A percentile compares a stretch with the other conserved stretches of the same genome.
Evolutionary conservation across 2,888 invertebrate species (phyloP).

Genomic region (Meteorus cinctellus): DNA sequence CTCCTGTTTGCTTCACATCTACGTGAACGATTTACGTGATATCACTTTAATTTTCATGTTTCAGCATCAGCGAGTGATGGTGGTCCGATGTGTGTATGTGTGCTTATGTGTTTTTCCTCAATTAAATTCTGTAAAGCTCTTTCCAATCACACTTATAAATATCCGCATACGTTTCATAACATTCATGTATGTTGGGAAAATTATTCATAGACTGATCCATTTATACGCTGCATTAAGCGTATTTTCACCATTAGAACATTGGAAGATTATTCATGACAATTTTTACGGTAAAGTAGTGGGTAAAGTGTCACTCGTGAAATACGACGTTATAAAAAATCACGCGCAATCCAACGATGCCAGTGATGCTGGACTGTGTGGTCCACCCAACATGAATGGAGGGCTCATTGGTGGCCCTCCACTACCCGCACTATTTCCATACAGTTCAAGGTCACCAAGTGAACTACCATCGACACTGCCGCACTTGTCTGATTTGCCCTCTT

Average conservation of each 20-base stretch:
- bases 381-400: slow-evolving; percentile 82
- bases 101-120: not conserved
- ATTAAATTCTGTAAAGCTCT: slow-evolving; percentile 28
- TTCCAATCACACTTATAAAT: slow-evolving; percentile 36
- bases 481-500: slow-evolving; percentile 85
- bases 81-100: slow-evolving; percentile 14
- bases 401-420: slow-evolving; percentile 82
- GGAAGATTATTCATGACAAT: not conserved
- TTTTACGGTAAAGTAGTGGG: not conserved
- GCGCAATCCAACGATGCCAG: slow-evolving; percentile 84
- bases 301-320: not conserved
- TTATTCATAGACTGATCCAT: not conserved
- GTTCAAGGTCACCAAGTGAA: slow-evolving; percentile 73
- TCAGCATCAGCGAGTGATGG: slow-evolving; percentile 21
- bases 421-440: slow-evolving; percentile 77
- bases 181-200: not conserved
- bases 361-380: slow-evolving; percentile 81
- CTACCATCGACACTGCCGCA: slow-evolving; percentile 79
- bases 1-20: slow-evolving; percentile 30
- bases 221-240: not conserved
- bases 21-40: slow-evolving; percentile 40
- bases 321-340: slow-evolving; percentile 72
- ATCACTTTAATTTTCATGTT: slow-evolving; percentile 29
- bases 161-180: slow-evolving; percentile 42
- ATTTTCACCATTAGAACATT: not conserved